Percentiles rank a stretch among this genome's conserved stretches.
phyloP scores from a whole-genome alignment of 2,888 invertebrate genomes.

The Argyresthia albistria region DNA sequence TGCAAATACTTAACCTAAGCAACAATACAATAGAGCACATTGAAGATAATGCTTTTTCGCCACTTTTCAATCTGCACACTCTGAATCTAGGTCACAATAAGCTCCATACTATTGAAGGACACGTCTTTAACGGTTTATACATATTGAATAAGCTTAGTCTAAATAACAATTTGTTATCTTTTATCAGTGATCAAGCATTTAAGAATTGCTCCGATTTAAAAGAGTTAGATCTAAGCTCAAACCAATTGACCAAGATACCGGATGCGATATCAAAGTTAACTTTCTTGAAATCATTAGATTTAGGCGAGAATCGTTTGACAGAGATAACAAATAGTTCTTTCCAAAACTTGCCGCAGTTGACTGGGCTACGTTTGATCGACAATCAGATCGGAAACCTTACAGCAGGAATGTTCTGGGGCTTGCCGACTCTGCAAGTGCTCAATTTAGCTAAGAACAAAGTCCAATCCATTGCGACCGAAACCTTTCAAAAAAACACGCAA shows the following conservation, averaged over 20 bases:
- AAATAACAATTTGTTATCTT: constrained; percentile 86
- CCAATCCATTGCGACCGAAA: constrained; percentile 86
- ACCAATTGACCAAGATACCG: constrained; percentile 87
- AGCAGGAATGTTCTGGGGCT: constrained; percentile 89
- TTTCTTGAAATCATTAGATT: constrained; percentile 89
- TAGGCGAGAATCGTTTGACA: constrained; percentile 92
- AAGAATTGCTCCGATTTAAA: constrained; percentile 90
- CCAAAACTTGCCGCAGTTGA: constrained; percentile 87
- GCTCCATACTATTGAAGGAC: constrained; percentile 82
- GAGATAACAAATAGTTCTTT: constrained; percentile 88
- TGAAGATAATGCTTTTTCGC: constrained; percentile 88
- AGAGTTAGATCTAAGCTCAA: constrained; percentile 91
- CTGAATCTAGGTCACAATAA: constrained; percentile 91
- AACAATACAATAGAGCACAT: constrained; percentile 89
- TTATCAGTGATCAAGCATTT: constrained; percentile 84
- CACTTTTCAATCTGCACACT: constrained; percentile 90
- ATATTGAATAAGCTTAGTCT: constrained; percentile 87
- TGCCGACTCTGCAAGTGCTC: constrained; percentile 86
- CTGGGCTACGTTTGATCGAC: constrained; percentile 89
- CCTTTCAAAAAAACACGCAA: constrained; percentile 86
- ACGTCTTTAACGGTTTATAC: constrained; percentile 87
- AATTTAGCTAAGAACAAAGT: constrained; percentile 93
- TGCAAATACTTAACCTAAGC: constrained; percentile 88
- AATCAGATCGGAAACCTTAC: constrained; percentile 91
- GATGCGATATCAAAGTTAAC: constrained; percentile 86